Percentiles rank a stretch among this genome's conserved stretches.
Evolutionary conservation across 2,888 invertebrate species (phyloP).

Genomic region (Uropetala carovei): DNA sequence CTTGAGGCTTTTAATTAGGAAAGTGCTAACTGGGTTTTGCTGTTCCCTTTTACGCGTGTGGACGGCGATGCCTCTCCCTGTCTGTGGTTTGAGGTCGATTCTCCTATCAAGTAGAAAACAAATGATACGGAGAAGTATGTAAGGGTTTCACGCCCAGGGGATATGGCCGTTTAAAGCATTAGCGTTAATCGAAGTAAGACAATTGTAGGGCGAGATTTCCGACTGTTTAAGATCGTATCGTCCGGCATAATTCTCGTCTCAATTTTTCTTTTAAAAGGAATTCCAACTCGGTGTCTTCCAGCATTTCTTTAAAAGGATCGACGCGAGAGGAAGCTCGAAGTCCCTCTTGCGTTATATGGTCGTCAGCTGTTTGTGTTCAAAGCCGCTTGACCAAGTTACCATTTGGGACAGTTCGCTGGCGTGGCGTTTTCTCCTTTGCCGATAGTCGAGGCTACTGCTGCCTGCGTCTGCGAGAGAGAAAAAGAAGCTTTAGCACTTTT

Average conservation of each 20-base stretch:
- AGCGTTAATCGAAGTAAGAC: too few species aligned
- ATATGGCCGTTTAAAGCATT: too few species aligned
- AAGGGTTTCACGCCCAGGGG: too few species aligned
- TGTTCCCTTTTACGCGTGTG: too few species aligned
- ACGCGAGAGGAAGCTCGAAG: not conserved
- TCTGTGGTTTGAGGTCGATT: too few species aligned
- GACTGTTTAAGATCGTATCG: not conserved
- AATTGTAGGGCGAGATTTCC: not conserved
- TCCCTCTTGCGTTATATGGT: slow-evolving; percentile 11
- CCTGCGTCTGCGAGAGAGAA: not conserved
- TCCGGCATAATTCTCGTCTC: not conserved
- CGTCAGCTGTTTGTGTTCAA: slow-evolving; percentile 9
- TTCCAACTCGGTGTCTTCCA: not conserved
- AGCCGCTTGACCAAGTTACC: slow-evolving; percentile 6
- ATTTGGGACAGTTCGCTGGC: not conserved
- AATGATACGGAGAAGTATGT: too few species aligned
- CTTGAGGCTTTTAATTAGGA: too few species aligned
- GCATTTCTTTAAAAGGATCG: not conserved
- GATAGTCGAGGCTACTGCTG: not conserved
- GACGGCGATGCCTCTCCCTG: too few species aligned
- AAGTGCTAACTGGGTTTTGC: too few species aligned
- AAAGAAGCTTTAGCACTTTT: too few species aligned
- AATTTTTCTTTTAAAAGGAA: slow-evolving; percentile 11
- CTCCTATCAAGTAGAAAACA: too few species aligned
- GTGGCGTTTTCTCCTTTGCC: not conserved